Percentiles rank a stretch among this genome's conserved stretches.
Evolutionary conservation across 2,888 invertebrate species (phyloP).

Genomic region (Chrysolina americana): DNA sequence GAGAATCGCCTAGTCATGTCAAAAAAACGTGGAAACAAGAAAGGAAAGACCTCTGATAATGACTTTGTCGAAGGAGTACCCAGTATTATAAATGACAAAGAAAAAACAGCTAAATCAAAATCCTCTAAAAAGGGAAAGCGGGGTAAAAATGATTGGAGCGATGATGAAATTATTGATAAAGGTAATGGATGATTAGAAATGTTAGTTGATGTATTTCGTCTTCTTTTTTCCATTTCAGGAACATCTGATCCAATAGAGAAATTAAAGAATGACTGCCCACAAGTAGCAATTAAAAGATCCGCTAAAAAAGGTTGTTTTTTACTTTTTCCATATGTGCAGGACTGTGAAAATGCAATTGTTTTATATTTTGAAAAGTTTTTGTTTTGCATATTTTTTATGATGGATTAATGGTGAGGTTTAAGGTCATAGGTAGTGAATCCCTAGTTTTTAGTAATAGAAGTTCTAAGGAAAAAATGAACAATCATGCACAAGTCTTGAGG

Average conservation of each 20-base stretch:
- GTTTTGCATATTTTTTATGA: too few species aligned
- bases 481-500: too few species aligned
- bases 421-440: too few species aligned
- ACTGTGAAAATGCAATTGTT: background rate
- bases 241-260: slow-evolving; percentile 39
- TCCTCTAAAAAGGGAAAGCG: slow-evolving; percentile 69
- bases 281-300: slow-evolving; percentile 51
- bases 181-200: slow-evolving; percentile 52
- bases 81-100: slow-evolving; percentile 60
- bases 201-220: slow-evolving; percentile 33
- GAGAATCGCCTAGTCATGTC: slow-evolving; percentile 69
- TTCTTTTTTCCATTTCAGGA: slow-evolving; percentile 29
- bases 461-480: too few species aligned
- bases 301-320: slow-evolving; percentile 53
- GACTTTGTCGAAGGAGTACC: slow-evolving; percentile 70
- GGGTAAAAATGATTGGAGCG: slow-evolving; percentile 65
- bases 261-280: slow-evolving; percentile 39
- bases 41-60: slow-evolving; percentile 73
- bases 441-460: too few species aligned
- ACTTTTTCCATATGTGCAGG: background rate
- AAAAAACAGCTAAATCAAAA: slow-evolving; percentile 71
- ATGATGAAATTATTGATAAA: slow-evolving; percentile 64
- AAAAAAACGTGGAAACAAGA: slow-evolving; percentile 75
- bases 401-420: too few species aligned
- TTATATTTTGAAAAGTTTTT: too few species aligned